These are phyloP conservation scores for Chironomus tentans DNA, from an alignment of 2,888 invertebrate species.

Conservation along the genomic window DNA sequence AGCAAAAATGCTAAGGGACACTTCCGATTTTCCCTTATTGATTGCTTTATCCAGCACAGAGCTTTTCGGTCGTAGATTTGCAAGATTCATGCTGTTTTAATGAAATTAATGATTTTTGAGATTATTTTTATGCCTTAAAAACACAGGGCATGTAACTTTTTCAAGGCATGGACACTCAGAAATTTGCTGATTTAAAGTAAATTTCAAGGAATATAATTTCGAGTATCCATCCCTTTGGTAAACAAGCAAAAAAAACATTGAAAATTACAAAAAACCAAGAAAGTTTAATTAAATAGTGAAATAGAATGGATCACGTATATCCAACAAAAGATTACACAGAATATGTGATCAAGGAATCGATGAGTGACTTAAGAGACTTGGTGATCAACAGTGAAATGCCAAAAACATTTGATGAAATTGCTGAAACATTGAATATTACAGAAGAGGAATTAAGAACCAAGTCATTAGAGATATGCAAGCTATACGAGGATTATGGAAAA, in stretches of 20 bases:
- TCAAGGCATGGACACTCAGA: neutral
- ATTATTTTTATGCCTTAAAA: neutral
- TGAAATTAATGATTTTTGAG: neutral
- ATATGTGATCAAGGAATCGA: constrained; percentile 3
- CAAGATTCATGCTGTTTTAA: constrained; percentile 8
- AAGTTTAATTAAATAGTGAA: neutral
- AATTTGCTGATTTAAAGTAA: no score
- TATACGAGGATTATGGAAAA: constrained; percentile 4
- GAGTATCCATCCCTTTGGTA: no score
- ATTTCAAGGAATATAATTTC: no score
- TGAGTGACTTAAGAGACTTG: neutral
- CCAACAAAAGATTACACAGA: constrained; percentile 9
- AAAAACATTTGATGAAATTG: neutral
- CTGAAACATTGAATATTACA: neutral
- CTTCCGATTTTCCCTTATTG: constrained; percentile 86
- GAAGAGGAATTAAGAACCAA: neutral
- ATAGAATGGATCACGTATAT: constrained; percentile 17
- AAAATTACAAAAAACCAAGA: neutral
- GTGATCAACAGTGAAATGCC: neutral
- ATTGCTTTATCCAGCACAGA: constrained; percentile 85
- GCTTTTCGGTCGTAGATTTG: constrained; percentile 35
- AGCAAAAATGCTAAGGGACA: constrained; percentile 86
- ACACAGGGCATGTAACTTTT: neutral
- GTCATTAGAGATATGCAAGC: neutral
- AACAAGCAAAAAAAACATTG: neutral